Conservation (phyloP, 2,888 invertebrate species). For the Cenopis cana region DNA sequence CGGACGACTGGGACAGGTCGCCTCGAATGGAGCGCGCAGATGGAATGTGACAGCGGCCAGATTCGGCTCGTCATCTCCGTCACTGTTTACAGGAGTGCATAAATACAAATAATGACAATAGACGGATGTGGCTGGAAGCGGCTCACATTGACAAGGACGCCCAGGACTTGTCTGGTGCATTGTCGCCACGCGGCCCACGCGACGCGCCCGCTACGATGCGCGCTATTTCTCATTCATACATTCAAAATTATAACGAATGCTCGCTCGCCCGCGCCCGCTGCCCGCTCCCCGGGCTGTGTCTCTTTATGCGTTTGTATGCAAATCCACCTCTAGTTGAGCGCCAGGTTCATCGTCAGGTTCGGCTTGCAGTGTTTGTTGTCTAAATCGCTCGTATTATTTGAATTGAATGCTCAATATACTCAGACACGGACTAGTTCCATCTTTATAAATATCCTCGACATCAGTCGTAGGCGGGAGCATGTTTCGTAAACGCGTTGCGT, state of each 20-base stretch:
- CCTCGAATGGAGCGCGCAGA: slow-evolving; percentile 46
- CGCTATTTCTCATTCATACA: slow-evolving; percentile 84
- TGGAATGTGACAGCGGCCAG: slow-evolving; percentile 52
- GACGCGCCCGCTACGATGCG: slow-evolving; percentile 64
- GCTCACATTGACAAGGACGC: slow-evolving; percentile 85
- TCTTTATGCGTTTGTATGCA: slow-evolving; percentile 82
- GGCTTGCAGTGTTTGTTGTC: slow-evolving; percentile 79
- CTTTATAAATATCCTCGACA: slow-evolving; percentile 66
- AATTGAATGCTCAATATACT: slow-evolving; percentile 83
- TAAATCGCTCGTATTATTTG: slow-evolving; percentile 83
- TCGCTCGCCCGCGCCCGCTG: slow-evolving; percentile 80
- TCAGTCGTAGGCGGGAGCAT: slow-evolving; percentile 72
- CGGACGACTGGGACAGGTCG: slow-evolving; percentile 42
- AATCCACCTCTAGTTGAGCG: slow-evolving; percentile 73
- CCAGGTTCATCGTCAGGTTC: slow-evolving; percentile 81
- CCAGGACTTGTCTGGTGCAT: slow-evolving; percentile 82
- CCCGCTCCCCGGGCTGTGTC: slow-evolving; percentile 69
- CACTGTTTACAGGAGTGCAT: slow-evolving; percentile 78
- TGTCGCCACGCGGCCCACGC: slow-evolving; percentile 82
- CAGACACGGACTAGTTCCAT: slow-evolving; percentile 81
- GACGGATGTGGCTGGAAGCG: slow-evolving; percentile 84
- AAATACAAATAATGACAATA: slow-evolving; percentile 82
- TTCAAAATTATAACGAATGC: slow-evolving; percentile 83
- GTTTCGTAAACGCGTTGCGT: slow-evolving; percentile 77
- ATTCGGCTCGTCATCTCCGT: slow-evolving; percentile 69